Evolutionary conservation across 2,888 invertebrate genomes (phyloP), one percentile per base, ranked within the genome.

Genomic region (Hyalella azteca): DNA sequence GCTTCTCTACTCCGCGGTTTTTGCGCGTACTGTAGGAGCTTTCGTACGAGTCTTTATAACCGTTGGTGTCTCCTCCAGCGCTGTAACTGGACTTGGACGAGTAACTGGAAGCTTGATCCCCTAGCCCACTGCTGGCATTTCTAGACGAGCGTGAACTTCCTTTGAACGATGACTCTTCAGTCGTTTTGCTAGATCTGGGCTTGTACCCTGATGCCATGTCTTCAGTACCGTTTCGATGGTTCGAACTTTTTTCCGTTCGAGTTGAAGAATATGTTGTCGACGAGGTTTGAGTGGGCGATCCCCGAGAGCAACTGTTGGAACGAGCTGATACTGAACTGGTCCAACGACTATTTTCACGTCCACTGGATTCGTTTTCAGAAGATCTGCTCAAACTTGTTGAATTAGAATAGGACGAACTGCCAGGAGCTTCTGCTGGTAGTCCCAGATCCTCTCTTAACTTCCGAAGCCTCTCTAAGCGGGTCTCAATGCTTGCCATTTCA

Each of bases 381-480:
- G 48, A 48, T 22, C 19, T 79, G 11, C 5, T 79, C 36, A 79
- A 32, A n/a, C 36, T 79, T 73, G 79, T 49, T 19, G 79, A 73
- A 19, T 41, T 49, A 5, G 29, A 39, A 29, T 22, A 48, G 19
- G 78, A 78, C 29, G 73, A 40, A 36, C 40, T 45, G 13, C 48
- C 48, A 19, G 26, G 22, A 11, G 66, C 29, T 29, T 83, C 83
- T 26, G 77, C 19, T 3, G 83, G 83, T 22, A 83, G 78, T 22
- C 81, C 81, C 15, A 83, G 49, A 19, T 80, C 81, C 22, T 80
- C 81, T 36, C 80, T 76, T 60, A 83, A 54, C 40, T 49, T 81
- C 66, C 80, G 78, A 50, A 83, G 73, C 39, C 80, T 73, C 22
- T 77, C 73, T 11, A 81, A 66, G 54, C 83, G 78, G 32, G 81